These are phyloP conservation scores for Plemyria rubiginata DNA, from an alignment of 2,888 invertebrate genomes.

Conservation along the genomic window DNA sequence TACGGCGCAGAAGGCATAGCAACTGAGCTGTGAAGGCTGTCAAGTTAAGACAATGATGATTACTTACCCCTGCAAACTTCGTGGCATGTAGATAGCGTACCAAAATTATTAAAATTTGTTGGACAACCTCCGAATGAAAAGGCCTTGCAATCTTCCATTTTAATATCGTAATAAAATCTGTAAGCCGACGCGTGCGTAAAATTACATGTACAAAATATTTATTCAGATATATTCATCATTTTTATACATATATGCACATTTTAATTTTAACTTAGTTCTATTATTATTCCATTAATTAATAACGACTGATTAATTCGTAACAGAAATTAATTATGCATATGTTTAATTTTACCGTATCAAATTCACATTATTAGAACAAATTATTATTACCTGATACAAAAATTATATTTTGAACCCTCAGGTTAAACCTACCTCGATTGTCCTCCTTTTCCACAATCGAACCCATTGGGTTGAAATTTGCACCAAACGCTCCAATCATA, in stretches of 20 bases:
- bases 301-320: no score
- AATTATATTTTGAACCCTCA: not conserved
- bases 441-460: slow-evolving; percentile 45
- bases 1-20: no score
- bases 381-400: not conserved
- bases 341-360: no score
- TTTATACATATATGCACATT: no score
- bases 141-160: slow-evolving; percentile 55
- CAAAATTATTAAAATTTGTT: slow-evolving; percentile 50
- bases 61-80: slow-evolving; percentile 51
- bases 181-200: slow-evolving; percentile 11
- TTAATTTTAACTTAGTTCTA: no score
- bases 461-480: slow-evolving; percentile 61
- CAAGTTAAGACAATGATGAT: not conserved
- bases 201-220: not conserved
- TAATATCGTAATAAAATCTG: slow-evolving; percentile 59
- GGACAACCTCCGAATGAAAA: slow-evolving; percentile 48
- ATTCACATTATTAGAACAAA: no score
- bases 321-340: no score
- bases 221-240: not conserved
- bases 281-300: no score
- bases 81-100: slow-evolving; percentile 47
- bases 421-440: slow-evolving; percentile 24
- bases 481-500: slow-evolving; percentile 48
- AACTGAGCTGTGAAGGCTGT: no score